Percentiles rank a stretch among this genome's conserved stretches.
Conservation (phyloP, 2,113 vertebrate species). For the Herpailurus yagouaroundi region DNA sequence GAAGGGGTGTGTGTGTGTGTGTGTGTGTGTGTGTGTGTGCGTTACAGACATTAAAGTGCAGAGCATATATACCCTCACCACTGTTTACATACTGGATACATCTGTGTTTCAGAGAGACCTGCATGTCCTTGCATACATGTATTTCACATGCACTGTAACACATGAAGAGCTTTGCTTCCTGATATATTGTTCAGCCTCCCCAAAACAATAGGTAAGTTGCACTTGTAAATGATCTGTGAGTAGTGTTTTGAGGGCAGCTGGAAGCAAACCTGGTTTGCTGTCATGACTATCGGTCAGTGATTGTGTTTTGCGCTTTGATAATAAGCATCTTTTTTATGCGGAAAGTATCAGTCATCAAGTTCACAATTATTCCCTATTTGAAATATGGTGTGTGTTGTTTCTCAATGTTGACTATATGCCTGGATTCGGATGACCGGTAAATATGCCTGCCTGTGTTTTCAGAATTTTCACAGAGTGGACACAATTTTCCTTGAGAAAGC, state of each 20-base stretch:
- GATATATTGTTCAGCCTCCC: neutral
- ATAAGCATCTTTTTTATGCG: neutral
- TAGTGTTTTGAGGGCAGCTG: neutral
- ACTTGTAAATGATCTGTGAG: neutral
- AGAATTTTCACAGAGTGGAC: neutral
- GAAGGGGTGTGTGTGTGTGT: neutral
- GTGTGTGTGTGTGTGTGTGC: neutral
- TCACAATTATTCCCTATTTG: neutral
- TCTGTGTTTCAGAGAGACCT: neutral
- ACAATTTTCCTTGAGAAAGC: constrained; percentile 45
- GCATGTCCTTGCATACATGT: neutral
- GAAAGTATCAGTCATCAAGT: neutral
- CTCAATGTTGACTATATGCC: neutral
- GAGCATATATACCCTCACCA: neutral
- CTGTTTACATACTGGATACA: neutral
- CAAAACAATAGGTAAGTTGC: neutral
- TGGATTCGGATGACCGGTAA: neutral
- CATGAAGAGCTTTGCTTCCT: neutral
- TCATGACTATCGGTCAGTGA: neutral
- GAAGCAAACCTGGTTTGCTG: neutral
- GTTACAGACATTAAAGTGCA: neutral
- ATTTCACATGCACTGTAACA: neutral
- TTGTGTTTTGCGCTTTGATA: constrained; percentile 18
- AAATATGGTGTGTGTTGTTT: neutral
- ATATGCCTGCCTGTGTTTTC: neutral